Evolutionary conservation across 2,888 invertebrate species (phyloP), one percentile per base, ranked within the genome.

Genomic region (Yponomeuta sedellus): DNA sequence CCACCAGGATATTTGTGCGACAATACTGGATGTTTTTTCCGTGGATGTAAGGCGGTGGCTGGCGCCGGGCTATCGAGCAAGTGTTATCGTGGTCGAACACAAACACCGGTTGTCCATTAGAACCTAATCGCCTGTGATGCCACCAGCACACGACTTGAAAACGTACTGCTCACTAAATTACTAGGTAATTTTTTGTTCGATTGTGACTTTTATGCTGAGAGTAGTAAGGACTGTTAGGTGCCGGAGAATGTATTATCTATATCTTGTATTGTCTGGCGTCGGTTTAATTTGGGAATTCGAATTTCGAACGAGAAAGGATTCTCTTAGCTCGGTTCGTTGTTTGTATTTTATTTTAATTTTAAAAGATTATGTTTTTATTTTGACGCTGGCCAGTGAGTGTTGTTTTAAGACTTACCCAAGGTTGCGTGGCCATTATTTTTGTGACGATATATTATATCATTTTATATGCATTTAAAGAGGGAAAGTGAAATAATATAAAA

Each of bases 101-200:
- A 89, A 89, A 91, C 91, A 91, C 72, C 83, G 86, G 85, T 89
- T 91, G 91, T 91, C 88, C 91, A 92, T 92, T 92, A 92, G 89
- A 90, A 85, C 80, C 88, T 89, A 92, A 92, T 92, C 91, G 91
- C 80, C 81, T 81, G 83, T 87, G 85, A 82, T 84, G 87, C 89
- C 88, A 89, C 89, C 89, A 90, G 85, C 89, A 86, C 86, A 84
- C 79, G 73, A 81, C 79, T 80, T 74, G 77, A 77, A 76, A 77
- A 75, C 74, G 61, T 11, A 40, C 44, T 16, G 44, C 44, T 16
- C 16, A 52, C 44, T 16, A 52, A 52, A 16, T 22, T 34, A 19
- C n/a, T 16, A 66, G 11, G 8, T 11, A 25, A 16, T 19, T 59
- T 19, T 20, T 20, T 11, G 25, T 59, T 20, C 59, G 59, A 59